A percentile compares a stretch with the other conserved stretches of the same genome.
These are phyloP conservation scores for Melanotus villosus DNA, from an alignment of 2,888 invertebrate species.

Conservation along the genomic window DNA sequence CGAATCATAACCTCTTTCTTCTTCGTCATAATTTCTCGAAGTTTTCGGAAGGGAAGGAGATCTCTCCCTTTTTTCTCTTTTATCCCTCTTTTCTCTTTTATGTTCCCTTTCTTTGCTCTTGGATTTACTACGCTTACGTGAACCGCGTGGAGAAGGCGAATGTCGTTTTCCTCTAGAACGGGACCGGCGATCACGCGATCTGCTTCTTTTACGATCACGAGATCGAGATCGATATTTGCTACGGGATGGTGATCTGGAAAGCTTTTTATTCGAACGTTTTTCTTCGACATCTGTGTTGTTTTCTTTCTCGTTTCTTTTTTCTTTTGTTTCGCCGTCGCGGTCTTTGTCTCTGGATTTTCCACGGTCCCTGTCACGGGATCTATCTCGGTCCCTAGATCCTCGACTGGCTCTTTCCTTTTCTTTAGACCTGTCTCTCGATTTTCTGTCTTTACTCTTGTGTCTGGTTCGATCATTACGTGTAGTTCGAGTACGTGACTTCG, in stretches of 20 bases:
- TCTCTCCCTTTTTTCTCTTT: conserved; percentile 62
- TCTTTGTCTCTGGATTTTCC: conserved; percentile 63
- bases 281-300: conserved; percentile 61
- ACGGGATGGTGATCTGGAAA: conserved; percentile 70
- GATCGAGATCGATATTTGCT: conserved; percentile 74
- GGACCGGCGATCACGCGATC: conserved; percentile 66
- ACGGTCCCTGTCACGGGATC: conserved; percentile 64
- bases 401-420: conserved; percentile 53
- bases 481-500: conserved; percentile 67
- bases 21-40: conserved; percentile 72
- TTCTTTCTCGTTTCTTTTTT: conserved; percentile 64
- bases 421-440: conserved; percentile 55
- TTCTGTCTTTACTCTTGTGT: conserved; percentile 59
- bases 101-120: conserved; percentile 64
- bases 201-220: conserved; percentile 70
- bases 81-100: conserved; percentile 53
- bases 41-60: conserved; percentile 61
- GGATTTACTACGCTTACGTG: conserved; percentile 61
- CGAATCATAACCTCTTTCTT: conserved; percentile 69
- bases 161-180: conserved; percentile 66
- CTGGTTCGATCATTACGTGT: conserved; percentile 42
- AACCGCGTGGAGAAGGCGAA: conserved; percentile 65
- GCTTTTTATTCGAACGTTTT: conserved; percentile 67
- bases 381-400: conserved; percentile 63
- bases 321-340: conserved; percentile 61